Evolutionary conservation across 1,140 invertebrate species (phyloP).

Genomic region (Drosophila repleta): DNA sequence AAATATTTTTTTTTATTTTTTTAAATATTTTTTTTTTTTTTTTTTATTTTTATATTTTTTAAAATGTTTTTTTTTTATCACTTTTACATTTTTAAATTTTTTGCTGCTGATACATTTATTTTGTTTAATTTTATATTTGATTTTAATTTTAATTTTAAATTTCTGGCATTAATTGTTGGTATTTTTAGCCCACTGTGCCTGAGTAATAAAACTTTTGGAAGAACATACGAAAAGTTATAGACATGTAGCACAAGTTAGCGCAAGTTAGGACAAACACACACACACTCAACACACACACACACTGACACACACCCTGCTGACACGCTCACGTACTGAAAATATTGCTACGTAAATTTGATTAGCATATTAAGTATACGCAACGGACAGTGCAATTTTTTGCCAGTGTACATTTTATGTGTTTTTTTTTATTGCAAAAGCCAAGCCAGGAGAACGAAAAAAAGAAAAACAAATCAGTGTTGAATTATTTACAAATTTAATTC

Average conservation of each 20-base stretch:
- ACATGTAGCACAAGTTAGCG: conserved; percentile 27
- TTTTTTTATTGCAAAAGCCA: conserved; percentile 8
- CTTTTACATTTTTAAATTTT: no score
- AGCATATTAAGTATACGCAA: conserved; percentile 68
- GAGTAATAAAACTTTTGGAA: neutral
- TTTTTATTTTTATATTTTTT: no score
- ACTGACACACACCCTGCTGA: no score
- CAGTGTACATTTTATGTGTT: neutral
- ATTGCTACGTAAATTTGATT: conserved; percentile 48
- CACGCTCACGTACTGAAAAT: neutral
- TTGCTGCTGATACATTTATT: neutral
- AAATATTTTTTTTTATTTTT: no score
- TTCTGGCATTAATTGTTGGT: neutral
- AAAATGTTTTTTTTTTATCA: no score
- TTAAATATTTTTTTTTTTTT: neutral
- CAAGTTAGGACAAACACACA: conserved; percentile 4
- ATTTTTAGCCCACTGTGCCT: neutral
- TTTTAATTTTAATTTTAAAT: neutral
- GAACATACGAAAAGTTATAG: conserved; percentile 27
- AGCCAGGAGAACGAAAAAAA: conserved; percentile 24
- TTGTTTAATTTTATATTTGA: neutral
- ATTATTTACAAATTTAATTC: conserved; percentile 48
- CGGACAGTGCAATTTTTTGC: conserved; percentile 35
- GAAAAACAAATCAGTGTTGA: conserved; percentile 55
- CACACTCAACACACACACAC: neutral